Base-by-base conservation (phyloP, 30 jellyfish, hydroid and myxozoan species). In the Mastigias papua region DNA sequence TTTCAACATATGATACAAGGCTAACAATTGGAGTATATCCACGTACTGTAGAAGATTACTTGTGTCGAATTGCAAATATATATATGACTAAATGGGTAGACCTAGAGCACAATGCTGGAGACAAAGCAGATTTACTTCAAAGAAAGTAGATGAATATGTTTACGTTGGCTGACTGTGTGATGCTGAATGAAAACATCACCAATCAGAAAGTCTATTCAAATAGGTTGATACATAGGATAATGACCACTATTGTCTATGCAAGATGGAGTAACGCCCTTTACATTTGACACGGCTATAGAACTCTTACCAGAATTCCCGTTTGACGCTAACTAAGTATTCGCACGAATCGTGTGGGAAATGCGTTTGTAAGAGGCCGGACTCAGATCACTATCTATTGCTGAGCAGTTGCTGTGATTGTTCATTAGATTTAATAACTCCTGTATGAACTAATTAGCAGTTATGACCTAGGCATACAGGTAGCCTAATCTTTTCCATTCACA, bases 261-360 rank as follows among this genome's bases (percentile, higher is more conserved):
- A 77, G 54, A 58, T 51, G 42, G 31, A 77, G 88, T 17, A 58
- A 58, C 78, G 88, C 88, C 88, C 76, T 57, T 34, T 30, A 25
- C 83, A 19, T 37, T 69, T 69, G 74, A 63, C 74, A 63, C 37
- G 23, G 74, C 74, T 27, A 63, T 26, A 63, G 9, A 23, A 9
- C 42, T 63, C 22, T 63, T n/a, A 63, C 33, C 13, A 4, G 23
- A 37, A 23, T n/a, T 10, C 35, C 35, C 68, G 66, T n/a, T 23
- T 72, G 83, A 51, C 83, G 83, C 83, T 72, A 28, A 34, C 37
- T 34, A 23, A 34, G 63, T 34, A 48, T 28, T 21, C 17, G 5
- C 37, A 72, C 68, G 35, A 72, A 33, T 48, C 22, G 66, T 34
- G 35, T 72, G n/a, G 83, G 83, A 34, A 72, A 72, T 72, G 68